Percentiles rank a stretch among this genome's conserved stretches.
Evolutionary conservation across 2,888 invertebrate genomes (phyloP).

Genomic region (Meandrusa payeni): DNA sequence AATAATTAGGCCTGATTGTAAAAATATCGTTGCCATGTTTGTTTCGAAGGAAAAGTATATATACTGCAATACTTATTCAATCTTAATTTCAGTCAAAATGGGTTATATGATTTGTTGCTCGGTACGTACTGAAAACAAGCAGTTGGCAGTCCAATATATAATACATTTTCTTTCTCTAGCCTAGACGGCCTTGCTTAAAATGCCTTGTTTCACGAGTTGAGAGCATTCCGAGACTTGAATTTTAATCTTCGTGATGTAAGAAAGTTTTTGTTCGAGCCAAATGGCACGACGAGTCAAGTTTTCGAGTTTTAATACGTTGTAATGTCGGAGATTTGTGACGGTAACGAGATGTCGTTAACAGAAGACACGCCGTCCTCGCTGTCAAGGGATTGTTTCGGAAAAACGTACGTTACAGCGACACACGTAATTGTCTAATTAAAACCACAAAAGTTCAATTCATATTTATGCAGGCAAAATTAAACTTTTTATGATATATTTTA

Average conservation of each 20-base stretch:
- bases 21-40: no score
- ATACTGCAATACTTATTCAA: no score
- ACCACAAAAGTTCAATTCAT: no score
- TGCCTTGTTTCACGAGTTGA: constrained; percentile 37
- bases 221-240: constrained; percentile 60
- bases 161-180: constrained; percentile 9
- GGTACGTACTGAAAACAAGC: background rate
- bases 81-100: no score
- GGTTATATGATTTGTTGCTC: no score
- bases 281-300: constrained; percentile 70
- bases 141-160: background rate
- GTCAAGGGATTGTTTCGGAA: constrained; percentile 48
- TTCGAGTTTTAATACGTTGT: constrained; percentile 77
- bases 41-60: no score
- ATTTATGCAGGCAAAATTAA: no score
- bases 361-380: constrained; percentile 54
- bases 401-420: constrained; percentile 37
- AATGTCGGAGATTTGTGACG: constrained; percentile 75
- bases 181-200: constrained; percentile 26
- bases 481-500: no score
- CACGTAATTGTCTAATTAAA: constrained; percentile 47
- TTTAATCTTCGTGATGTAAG: constrained; percentile 73
- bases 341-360: constrained; percentile 71
- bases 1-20: no score
- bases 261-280: constrained; percentile 73